Evolutionary conservation across 2,797 vertebrate species (phyloP).

Genomic region (Melanitta fusca): DNA sequence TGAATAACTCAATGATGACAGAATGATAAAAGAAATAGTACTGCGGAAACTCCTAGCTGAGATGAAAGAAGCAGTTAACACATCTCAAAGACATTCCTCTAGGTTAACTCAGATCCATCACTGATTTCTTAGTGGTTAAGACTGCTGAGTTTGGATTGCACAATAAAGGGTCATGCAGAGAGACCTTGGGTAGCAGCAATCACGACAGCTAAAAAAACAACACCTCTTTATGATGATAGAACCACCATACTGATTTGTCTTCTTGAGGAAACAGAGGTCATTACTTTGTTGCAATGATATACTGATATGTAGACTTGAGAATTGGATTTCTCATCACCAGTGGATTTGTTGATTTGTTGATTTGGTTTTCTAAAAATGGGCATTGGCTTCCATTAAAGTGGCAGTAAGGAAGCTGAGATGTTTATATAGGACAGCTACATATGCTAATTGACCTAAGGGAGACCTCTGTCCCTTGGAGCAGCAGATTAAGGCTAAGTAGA

Average conservation of each 20-base stretch:
- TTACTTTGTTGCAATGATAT: not conserved
- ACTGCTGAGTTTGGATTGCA: not conserved
- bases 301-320: not conserved
- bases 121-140: not conserved
- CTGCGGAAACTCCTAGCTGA: not conserved
- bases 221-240: not conserved
- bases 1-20: not conserved
- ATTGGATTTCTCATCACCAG: not conserved
- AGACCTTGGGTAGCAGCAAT: not conserved
- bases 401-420: not conserved
- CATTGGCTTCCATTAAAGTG: not conserved
- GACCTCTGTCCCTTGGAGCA: not conserved
- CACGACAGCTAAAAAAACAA: not conserved
- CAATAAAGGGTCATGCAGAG: not conserved
- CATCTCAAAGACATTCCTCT: not conserved
- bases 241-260: not conserved
- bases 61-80: not conserved
- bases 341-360: not conserved
- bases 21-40: not conserved
- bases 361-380: not conserved
- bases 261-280: not conserved
- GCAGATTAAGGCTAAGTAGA: not conserved
- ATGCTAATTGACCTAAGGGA: not conserved
- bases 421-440: not conserved
- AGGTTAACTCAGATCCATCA: not conserved